Evolutionary conservation across 2,888 invertebrate species (phyloP).

Genomic region (Halictus ligatus): DNA sequence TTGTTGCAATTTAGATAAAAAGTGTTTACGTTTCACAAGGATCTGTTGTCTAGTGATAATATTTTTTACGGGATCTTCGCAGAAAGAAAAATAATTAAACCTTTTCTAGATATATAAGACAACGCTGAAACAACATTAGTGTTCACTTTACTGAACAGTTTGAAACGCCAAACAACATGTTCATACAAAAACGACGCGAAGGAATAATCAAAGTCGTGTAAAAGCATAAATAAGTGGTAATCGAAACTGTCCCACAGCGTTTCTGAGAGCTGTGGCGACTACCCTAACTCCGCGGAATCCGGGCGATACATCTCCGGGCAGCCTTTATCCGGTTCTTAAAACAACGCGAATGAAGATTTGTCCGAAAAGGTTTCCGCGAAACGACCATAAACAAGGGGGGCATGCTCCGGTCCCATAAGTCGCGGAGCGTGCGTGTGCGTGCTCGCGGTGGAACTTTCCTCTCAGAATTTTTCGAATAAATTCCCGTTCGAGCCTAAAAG

Average conservation of each 20-base stretch:
- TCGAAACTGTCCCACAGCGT: background rate
- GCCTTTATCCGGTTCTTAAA: constrained; percentile 5
- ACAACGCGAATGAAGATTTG: constrained; percentile 9
- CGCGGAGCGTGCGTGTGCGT: background rate
- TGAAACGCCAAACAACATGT: too few relatives aligned
- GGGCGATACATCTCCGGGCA: background rate
- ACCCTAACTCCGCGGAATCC: background rate
- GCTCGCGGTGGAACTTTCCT: background rate
- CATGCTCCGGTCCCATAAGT: too few relatives aligned
- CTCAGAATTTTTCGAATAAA: constrained; percentile 18
- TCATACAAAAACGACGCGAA: background rate
- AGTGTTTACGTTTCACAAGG: too few relatives aligned
- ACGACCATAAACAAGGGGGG: background rate
- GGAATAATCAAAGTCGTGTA: background rate
- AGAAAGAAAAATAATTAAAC: too few relatives aligned
- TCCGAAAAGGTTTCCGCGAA: background rate
- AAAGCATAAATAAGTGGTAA: background rate
- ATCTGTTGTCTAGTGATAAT: too few relatives aligned
- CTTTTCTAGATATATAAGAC: too few relatives aligned
- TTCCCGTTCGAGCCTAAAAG: constrained; percentile 26
- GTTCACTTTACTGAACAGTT: too few relatives aligned
- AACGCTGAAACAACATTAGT: too few relatives aligned
- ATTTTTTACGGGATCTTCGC: too few relatives aligned
- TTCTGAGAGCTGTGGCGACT: background rate
- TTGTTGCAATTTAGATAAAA: too few relatives aligned